Base-by-base conservation (phyloP, 2,888 invertebrate genomes). In the Rotaria socialis region DNA sequence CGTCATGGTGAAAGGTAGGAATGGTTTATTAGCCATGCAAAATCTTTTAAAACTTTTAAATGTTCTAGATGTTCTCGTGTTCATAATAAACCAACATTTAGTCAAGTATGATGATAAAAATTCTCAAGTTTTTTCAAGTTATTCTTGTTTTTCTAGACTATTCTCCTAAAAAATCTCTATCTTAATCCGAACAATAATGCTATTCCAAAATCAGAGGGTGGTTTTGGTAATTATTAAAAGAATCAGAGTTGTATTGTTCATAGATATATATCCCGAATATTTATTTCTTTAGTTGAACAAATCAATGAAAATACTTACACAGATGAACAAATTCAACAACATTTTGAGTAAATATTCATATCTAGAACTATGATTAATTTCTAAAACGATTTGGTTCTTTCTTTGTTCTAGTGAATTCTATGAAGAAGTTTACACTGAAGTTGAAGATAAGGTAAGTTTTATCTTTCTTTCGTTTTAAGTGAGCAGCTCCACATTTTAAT, bases 61-160 rank as follows among this genome's bases (percentile, higher is more conserved):
- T 55, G 0, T 55, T 55, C 50, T 22, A 55, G 98, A 88, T 99
- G 99, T 91, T 98, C 98, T 0, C 94, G 99, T 89, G 96, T 98
- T 89, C 99, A 99, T 92, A 99, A 99, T 92, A 97, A 97, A 91
- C 99, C 99, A 24, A 98, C 97, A 14, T 99, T 99, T 92, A 99
- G 98, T 89, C 94, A 98, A 94, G 50, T 50, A 50, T 14, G 50
- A 50, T 14, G 50, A 50, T 11, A 14, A 50, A 50, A 1, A 14
- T 50, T 50, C 14, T 50, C 14, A 8, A 11, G 50, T 50, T 3
- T 50, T 50, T 11, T 50, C 4, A 50, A 50, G 10, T 50, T 11
- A 50, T 8, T 50, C 14, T 50, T 50, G 50, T 50, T 50, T 50
- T 50, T 80, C 22, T 47, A 80, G 75, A 80, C 75, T 19, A 80